These are phyloP conservation scores for Crotalus horridus DNA, from an alignment of 2,113 vertebrate genomes.

Conservation along the genomic window DNA sequence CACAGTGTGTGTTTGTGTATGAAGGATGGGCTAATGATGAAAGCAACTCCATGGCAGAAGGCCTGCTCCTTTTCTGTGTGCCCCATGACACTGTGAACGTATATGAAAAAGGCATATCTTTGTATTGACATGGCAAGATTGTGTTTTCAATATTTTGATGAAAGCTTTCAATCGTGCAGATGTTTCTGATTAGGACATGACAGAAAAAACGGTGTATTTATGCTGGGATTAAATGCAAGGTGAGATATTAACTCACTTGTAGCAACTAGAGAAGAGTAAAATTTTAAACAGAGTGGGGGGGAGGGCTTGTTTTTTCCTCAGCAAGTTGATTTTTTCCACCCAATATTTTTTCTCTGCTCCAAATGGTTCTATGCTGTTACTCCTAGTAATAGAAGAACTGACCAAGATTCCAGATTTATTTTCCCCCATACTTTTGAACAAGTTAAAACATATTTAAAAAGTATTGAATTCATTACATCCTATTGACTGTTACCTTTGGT, in stretches of 20 bases:
- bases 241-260: neutral
- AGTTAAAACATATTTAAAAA: neutral
- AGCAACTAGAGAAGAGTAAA: neutral
- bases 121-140: neutral
- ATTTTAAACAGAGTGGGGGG: neutral
- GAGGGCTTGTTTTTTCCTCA: neutral
- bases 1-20: neutral
- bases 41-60: neutral
- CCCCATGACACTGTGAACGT: neutral
- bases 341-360: neutral
- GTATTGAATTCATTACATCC: neutral
- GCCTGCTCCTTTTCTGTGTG: neutral
- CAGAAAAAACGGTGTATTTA: neutral
- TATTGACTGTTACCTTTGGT: neutral
- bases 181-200: neutral
- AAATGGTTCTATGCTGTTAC: neutral
- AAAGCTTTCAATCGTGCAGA: neutral
- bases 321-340: neutral
- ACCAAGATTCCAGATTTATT: neutral
- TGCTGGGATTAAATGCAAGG: neutral
- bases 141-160: neutral
- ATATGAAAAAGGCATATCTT: neutral
- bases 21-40: neutral
- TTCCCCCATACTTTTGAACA: neutral
- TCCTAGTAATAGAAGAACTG: neutral